A percentile compares a stretch with the other conserved stretches of the same genome.
Conservation (phyloP, 1,140 invertebrate genomes). For the Helicorthomorpha holstii region DNA sequence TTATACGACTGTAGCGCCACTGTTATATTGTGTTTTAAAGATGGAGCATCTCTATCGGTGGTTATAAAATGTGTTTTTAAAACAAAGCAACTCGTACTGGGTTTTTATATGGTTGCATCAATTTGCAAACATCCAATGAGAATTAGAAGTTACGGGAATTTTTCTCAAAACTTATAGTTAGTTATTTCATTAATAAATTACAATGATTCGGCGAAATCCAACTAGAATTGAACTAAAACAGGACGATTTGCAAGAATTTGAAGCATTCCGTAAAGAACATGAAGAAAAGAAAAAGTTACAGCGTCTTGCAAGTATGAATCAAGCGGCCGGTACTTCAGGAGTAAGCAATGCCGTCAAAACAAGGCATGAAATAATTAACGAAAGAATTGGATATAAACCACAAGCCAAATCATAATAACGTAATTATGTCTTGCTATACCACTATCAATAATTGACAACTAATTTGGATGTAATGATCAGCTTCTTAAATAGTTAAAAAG, state of each 20-base stretch:
- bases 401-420: too few species aligned
- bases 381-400: slow-evolving; percentile 4
- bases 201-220: slow-evolving; percentile 54
- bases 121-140: too few species aligned
- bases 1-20: too few species aligned
- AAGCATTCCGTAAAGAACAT: slow-evolving; percentile 21
- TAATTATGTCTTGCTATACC: neutral
- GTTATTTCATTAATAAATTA: too few species aligned
- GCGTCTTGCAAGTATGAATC: neutral
- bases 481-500: neutral
- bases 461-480: neutral
- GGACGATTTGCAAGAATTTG: slow-evolving; percentile 56
- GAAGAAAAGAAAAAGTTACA: slow-evolving; percentile 14
- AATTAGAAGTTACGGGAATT: too few species aligned
- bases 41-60: too few species aligned
- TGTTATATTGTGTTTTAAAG: too few species aligned
- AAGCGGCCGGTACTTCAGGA: neutral
- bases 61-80: too few species aligned
- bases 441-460: neutral
- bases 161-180: too few species aligned
- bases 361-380: neutral
- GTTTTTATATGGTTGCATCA: too few species aligned
- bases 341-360: neutral
- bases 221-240: slow-evolving; percentile 57
- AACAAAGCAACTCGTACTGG: too few species aligned